Evolutionary conservation across 2,888 invertebrate genomes (phyloP), one percentile per base, ranked within the genome.

Genomic region (Eubasilissa splendida): DNA sequence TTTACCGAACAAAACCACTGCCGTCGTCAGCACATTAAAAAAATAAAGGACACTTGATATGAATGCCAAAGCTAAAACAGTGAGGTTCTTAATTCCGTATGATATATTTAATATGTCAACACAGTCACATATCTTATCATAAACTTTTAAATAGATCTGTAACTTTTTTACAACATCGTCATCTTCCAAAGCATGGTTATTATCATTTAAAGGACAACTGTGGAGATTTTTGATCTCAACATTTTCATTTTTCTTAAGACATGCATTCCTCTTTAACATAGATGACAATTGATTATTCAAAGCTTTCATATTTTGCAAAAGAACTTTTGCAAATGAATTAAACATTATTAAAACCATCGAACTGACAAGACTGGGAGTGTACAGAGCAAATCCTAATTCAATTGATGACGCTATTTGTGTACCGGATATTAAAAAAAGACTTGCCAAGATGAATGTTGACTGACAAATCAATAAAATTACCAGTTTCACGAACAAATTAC

Each of bases 41-140:
- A 63, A 31, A 12, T 63, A 63, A 33, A 63, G 33, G 31, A 63
- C 11, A 31, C 7, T 5, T 0, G 63, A 33, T n/a, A 63, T 33
- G 10, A 63, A 63, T 10, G 63, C 63, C 31, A 63, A 63, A 31
- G 22, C 12, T 14, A 76, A 52, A 53, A 76, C 22, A 22, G 14
- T n/a, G 53, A 76, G 76, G 53, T 22, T 76, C 12, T 14, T 60
- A 10, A 76, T 14, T 11, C 60, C 59, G 63, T 60, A 77, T 2
- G 54, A 22, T 14, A 9, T 33, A 42, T 77, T 77, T 8, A 77
- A n/a, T 2, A 54, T 56, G 11, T 56, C 66, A 52, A 56, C 22
- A 14, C 77, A 66, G 56, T 77, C 77, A 31, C 68, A 77, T 33
- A 77, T 63, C 52, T 42, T 63, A 68, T 77, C 77, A 11, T 77